phyloP scores from a whole-genome alignment of 2,113 vertebrate genomes.

The Lasiurus cinereus region DNA sequence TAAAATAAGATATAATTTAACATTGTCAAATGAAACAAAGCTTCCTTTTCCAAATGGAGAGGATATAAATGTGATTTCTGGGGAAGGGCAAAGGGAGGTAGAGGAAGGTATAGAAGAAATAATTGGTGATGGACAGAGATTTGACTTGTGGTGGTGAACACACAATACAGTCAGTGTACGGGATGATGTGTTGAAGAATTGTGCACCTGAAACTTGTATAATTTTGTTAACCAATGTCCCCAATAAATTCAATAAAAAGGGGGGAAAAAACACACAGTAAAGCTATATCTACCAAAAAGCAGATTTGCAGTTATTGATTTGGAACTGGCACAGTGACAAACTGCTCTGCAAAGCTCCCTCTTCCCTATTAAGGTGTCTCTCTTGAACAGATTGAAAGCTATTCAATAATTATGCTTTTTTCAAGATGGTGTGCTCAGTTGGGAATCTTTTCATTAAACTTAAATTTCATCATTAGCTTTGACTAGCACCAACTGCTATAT shows the following conservation, averaged over 20 bases:
- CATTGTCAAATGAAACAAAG: conserved; percentile 47
- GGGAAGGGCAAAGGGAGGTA: neutral
- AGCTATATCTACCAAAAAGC: neutral
- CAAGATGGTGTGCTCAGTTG: conserved; percentile 77
- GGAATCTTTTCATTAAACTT: conserved; percentile 81
- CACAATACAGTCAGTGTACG: neutral
- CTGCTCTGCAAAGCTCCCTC: conserved; percentile 69
- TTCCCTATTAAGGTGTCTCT: conserved; percentile 81
- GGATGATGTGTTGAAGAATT: neutral
- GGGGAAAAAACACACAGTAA: neutral
- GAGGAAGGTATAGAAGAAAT: neutral
- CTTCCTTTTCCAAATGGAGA: conserved; percentile 6
- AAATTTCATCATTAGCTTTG: conserved; percentile 80
- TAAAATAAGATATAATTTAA: conserved; percentile 19
- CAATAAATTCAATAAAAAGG: neutral
- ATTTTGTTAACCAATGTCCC: neutral
- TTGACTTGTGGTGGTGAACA: neutral
- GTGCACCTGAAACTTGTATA: neutral
- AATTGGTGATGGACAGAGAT: neutral
- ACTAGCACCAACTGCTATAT: conserved; percentile 80
- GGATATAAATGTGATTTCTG: neutral
- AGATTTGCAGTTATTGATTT: conserved; percentile 63
- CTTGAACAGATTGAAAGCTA: conserved; percentile 83
- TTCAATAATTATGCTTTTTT: conserved; percentile 81
- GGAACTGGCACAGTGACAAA: conserved; percentile 73